Percentiles rank a stretch among this genome's conserved stretches.
Evolutionary conservation across 2,888 invertebrate species (phyloP).

Genomic region (Caenorhabditis angaria): DNA sequence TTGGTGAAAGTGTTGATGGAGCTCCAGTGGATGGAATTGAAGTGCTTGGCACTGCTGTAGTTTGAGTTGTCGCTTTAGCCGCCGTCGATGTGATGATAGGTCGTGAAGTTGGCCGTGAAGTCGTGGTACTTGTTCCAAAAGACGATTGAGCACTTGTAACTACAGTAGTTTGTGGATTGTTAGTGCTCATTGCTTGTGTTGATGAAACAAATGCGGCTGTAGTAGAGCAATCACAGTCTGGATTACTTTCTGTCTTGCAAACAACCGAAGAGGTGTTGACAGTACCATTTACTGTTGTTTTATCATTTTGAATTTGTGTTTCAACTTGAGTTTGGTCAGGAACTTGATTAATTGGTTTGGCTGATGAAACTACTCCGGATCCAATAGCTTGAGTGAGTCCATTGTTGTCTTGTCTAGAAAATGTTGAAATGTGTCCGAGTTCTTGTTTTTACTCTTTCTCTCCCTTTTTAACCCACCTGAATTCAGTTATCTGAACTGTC

Average conservation of each 20-base stretch:
- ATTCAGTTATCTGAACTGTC: constrained; percentile 10
- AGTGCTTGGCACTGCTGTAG: neutral
- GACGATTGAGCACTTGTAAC: too few species aligned
- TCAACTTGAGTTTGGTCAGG: neutral
- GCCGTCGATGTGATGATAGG: neutral
- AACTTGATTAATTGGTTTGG: neutral
- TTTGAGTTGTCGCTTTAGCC: neutral
- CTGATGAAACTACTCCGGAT: constrained; percentile 14
- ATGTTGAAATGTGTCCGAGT: too few species aligned
- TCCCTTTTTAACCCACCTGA: constrained; percentile 25
- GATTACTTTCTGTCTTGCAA: neutral
- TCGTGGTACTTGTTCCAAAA: too few species aligned
- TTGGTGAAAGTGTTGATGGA: neutral
- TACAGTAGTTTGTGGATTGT: too few species aligned
- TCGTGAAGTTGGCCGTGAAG: too few species aligned
- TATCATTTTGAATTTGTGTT: neutral
- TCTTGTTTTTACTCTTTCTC: too few species aligned
- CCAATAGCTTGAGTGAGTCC: constrained; percentile 4
- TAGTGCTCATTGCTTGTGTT: neutral
- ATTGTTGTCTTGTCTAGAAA: constrained; percentile 2
- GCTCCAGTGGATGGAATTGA: neutral
- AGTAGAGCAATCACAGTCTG: neutral
- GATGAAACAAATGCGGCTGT: neutral
- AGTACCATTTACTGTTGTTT: neutral
- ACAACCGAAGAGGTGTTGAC: neutral